Percentiles rank a stretch among this genome's conserved stretches.
phyloP scores from a whole-genome alignment of 2,113 vertebrate genomes.

The Bungarus multicinctus region DNA sequence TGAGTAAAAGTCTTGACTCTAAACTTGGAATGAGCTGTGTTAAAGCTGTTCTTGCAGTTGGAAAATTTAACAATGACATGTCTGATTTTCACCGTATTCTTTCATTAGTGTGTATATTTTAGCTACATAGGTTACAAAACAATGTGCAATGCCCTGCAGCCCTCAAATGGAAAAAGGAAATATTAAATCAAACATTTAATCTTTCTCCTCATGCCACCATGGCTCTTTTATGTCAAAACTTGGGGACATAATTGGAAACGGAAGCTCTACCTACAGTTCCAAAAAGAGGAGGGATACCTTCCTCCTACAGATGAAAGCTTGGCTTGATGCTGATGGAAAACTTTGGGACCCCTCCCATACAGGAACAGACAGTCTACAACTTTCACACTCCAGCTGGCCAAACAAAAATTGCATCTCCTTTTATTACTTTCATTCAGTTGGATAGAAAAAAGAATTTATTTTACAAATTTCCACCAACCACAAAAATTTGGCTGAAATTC shows the following conservation, averaged over 20 bases:
- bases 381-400: neutral
- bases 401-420: neutral
- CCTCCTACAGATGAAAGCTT: neutral
- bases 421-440: neutral
- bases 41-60: neutral
- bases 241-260: neutral
- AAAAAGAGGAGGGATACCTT: neutral
- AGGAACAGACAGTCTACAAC: neutral
- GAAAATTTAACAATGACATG: neutral
- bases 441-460: neutral
- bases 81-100: neutral
- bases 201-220: neutral
- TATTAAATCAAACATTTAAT: neutral
- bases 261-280: neutral
- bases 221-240: neutral
- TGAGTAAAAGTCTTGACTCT: neutral
- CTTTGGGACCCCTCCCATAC: neutral
- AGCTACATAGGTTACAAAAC: neutral
- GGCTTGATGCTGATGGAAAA: neutral
- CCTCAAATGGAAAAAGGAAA: neutral
- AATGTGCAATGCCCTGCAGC: neutral
- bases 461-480: neutral
- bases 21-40: neutral
- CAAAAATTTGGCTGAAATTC: neutral
- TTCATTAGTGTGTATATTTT: neutral